A percentile compares a stretch with the other conserved stretches of the same genome.
phyloP scores from a whole-genome alignment of 2,113 vertebrate genomes.

The Tetrax tetrax region DNA sequence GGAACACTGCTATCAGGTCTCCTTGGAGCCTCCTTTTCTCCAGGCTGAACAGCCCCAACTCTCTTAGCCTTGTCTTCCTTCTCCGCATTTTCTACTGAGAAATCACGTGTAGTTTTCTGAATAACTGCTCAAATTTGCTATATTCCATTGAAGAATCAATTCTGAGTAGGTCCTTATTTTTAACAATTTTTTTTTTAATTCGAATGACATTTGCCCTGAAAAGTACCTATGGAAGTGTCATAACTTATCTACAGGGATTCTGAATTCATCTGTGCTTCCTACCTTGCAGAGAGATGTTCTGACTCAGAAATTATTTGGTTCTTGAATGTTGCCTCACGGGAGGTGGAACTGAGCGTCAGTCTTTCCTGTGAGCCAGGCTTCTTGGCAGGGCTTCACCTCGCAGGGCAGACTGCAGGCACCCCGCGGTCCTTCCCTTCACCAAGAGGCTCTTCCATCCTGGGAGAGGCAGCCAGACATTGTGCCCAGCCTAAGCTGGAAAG shows the following conservation, averaged over 20 bases:
- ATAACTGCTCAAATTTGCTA: background rate
- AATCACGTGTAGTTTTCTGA: background rate
- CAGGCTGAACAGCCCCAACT: too few species aligned
- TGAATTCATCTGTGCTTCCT: background rate
- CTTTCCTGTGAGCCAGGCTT: background rate
- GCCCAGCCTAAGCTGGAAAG: background rate
- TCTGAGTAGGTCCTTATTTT: background rate
- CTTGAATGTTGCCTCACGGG: background rate
- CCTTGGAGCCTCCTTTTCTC: too few species aligned
- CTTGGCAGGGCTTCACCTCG: background rate
- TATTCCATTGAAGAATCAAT: background rate
- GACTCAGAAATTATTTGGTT: background rate
- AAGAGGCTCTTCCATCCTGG: background rate
- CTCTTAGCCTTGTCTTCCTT: background rate
- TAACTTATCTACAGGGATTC: background rate
- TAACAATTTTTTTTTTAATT: background rate
- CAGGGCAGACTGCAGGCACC: background rate
- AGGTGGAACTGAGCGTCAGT: background rate
- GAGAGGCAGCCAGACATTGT: fast-evolving
- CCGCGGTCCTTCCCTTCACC: background rate
- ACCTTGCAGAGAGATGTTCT: background rate
- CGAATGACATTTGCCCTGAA: background rate
- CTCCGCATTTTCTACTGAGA: background rate
- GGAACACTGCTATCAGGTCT: too few species aligned
- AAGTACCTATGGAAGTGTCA: background rate